Base-by-base conservation (phyloP, 2,888 invertebrate species). In the Polia nebulosa region DNA sequence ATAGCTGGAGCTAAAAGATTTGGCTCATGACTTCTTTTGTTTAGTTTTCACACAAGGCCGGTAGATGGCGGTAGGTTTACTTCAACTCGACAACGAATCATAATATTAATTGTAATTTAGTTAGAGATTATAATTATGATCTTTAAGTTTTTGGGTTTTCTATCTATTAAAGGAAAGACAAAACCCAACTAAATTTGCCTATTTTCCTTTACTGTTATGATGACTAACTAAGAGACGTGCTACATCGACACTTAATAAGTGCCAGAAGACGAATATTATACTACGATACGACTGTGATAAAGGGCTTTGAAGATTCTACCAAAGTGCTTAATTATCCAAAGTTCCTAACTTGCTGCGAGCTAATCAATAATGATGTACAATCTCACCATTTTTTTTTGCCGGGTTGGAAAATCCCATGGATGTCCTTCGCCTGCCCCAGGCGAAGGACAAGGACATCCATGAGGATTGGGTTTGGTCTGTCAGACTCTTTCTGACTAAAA, bases 11-110 rank as follows among this genome's bases (percentile, higher is more conserved):
- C 76, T 77, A 76, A 80, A 79, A 85, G 84, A 86, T 87, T 86
- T 84, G 81, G 87, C 77, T 79, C 79, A 59, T 55, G 74, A 51
- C 70, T 86, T 81, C 80, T 85, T 84, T 87, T 84, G 78, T 83
- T 80, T 78, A 64, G 73, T 74, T 72, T 56, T 64, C 1, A 22
- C 45, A 57, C 25, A 15, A 2, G 7, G 25, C 45, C 51, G 27
- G 34, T 44, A 64, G 53, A 60, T 61, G 9, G 29, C 47, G 51
- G 76, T 52, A 69, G 78, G 58, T 56, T 61, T 15, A 36, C 9
- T 72, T 32, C 1, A 32, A 13, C 1, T 11, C n/a, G n/a, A n/a
- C n/a, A n/a, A n/a, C 0, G 0, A n/a, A n/a, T 39, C 34, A 27
- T 20, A 20, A 45, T 47, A 9, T 49, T 41, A 8, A 2, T 3